A percentile compares a stretch with the other conserved stretches of the same genome.
Evolutionary conservation across 2,797 vertebrate species (phyloP).

Genomic region (Rhynchotus rufescens): DNA sequence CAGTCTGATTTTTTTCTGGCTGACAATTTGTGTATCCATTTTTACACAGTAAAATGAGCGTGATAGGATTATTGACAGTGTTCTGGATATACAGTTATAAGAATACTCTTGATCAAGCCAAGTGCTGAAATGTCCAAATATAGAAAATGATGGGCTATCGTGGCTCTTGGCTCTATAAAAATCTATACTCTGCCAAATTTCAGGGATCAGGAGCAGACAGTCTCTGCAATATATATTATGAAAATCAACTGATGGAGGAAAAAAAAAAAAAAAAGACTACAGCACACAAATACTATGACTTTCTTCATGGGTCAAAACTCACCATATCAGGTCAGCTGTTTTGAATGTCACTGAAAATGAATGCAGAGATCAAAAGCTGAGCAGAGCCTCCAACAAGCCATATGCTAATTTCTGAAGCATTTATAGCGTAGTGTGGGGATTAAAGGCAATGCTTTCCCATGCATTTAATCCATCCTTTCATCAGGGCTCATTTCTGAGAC

Average conservation of each 20-base stretch:
- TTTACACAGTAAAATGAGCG: neutral
- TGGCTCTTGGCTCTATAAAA: slow-evolving; percentile 56
- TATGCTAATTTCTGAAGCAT: neutral
- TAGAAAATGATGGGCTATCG: slow-evolving; percentile 37
- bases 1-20: neutral
- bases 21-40: neutral
- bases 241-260: neutral
- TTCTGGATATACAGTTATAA: slow-evolving; percentile 4
- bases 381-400: neutral
- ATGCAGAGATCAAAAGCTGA: neutral
- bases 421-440: neutral
- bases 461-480: neutral
- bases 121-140: slow-evolving; percentile 5
- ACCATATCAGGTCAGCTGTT: neutral
- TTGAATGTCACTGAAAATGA: neutral
- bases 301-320: neutral
- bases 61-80: neutral
- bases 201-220: slow-evolving; percentile 10
- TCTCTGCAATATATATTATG: neutral
- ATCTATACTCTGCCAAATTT: slow-evolving; percentile 27
- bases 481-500: neutral
- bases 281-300: neutral
- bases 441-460: neutral
- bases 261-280: neutral
- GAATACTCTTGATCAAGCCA: slow-evolving; percentile 33